Conservation (phyloP, 2,888 invertebrate genomes). For the Cryptophagus acutangulus region DNA sequence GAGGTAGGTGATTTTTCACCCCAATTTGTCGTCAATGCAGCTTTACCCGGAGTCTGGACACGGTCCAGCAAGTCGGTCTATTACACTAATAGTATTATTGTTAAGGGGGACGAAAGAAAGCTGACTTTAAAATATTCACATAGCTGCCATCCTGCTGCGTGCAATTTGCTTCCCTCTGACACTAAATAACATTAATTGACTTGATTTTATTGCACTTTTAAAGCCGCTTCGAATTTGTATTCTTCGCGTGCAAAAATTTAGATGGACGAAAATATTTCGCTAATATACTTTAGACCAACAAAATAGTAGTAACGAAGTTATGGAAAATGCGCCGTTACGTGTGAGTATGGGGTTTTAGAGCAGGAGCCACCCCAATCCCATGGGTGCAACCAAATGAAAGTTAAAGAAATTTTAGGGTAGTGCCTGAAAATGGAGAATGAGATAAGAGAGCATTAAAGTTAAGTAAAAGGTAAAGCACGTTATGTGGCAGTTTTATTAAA, state of each 20-base stretch:
- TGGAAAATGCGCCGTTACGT: too few relatives aligned
- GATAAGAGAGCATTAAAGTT: conserved; percentile 6
- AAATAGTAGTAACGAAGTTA: too few relatives aligned
- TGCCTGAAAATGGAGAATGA: conserved; percentile 10
- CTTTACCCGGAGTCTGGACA: conserved; percentile 47
- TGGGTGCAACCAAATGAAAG: conserved; percentile 12
- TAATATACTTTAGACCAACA: too few relatives aligned
- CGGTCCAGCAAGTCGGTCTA: conserved; percentile 46
- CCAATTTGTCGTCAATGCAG: conserved; percentile 48
- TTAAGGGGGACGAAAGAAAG: conserved; percentile 34
- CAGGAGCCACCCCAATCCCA: too few relatives aligned
- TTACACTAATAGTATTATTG: conserved; percentile 49
- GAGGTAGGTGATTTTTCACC: conserved; percentile 43
- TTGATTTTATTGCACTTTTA: too few relatives aligned
- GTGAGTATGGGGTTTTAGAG: too few relatives aligned
- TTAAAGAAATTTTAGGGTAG: conserved; percentile 14
- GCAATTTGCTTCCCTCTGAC: conserved; percentile 23
- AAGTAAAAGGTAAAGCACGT: background rate
- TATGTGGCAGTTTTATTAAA: background rate
- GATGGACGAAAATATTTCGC: too few relatives aligned
- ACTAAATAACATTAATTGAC: too few relatives aligned
- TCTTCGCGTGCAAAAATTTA: too few relatives aligned
- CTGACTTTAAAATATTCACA: conserved; percentile 45
- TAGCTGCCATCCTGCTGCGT: conserved; percentile 33
- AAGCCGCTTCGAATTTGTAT: too few relatives aligned